A percentile compares a stretch with the other conserved stretches of the same genome.
Conservation (phyloP, 1,140 invertebrate species). For the Gonioctena quinquepunctata region DNA sequence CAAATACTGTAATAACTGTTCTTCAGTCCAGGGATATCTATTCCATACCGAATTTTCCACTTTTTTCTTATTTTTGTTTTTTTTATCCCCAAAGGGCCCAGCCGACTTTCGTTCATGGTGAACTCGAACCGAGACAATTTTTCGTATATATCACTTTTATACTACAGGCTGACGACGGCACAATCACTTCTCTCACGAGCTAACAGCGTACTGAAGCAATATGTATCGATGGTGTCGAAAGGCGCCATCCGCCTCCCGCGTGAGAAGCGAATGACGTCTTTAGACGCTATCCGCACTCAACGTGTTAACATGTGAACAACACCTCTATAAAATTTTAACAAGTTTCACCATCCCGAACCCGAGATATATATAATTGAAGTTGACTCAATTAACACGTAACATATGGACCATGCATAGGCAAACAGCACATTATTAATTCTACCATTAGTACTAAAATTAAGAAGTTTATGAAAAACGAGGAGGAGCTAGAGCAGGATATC, state of each 20-base stretch:
- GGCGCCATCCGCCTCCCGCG: constrained; percentile 1
- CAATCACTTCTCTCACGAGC: background rate
- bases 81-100: background rate
- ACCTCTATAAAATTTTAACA: too few species aligned
- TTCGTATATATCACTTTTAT: background rate
- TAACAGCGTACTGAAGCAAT: constrained; percentile 4
- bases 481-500: too few species aligned
- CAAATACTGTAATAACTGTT: background rate
- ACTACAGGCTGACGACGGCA: constrained; percentile 11
- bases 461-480: too few species aligned
- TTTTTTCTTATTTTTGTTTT: background rate
- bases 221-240: constrained; percentile 8
- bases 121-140: constrained; percentile 1
- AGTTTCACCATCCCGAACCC: too few species aligned
- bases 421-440: too few species aligned
- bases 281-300: constrained; percentile 7
- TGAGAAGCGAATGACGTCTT: constrained; percentile 2
- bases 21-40: background rate
- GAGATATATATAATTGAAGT: too few species aligned
- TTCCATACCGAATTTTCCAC: background rate
- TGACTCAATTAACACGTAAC: too few species aligned
- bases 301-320: background rate
- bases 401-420: too few species aligned
- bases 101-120: constrained; percentile 6
- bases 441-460: too few species aligned